These are phyloP conservation scores for Halocaridina rubra DNA, from an alignment of 2,888 invertebrate genomes.

Conservation along the genomic window DNA sequence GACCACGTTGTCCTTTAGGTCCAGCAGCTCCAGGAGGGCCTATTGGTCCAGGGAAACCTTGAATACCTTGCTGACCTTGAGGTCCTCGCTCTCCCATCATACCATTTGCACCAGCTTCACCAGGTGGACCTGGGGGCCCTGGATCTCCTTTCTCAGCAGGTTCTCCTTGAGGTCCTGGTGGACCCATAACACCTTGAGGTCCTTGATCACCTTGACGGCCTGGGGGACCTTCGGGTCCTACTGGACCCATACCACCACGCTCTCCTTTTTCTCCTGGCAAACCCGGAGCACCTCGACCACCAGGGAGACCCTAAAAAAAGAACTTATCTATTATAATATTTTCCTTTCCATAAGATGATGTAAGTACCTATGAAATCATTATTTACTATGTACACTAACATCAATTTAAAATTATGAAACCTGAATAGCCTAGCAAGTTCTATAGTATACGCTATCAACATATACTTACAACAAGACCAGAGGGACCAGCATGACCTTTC, in stretches of 20 bases:
- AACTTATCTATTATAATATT: no score
- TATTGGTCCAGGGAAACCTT: conserved; percentile 74
- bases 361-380: no score
- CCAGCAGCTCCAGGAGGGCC: conserved; percentile 79
- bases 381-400: no score
- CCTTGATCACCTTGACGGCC: conserved; percentile 84
- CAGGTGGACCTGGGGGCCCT: conserved; percentile 74
- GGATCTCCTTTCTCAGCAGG: conserved; percentile 82
- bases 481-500: conserved; percentile 77
- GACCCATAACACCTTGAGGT: conserved; percentile 80
- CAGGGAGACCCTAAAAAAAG: conserved; percentile 75
- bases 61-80: conserved; percentile 78
- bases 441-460: background rate
- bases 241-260: conserved; percentile 76
- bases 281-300: conserved; percentile 77
- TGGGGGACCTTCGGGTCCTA: conserved; percentile 82
- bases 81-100: conserved; percentile 80
- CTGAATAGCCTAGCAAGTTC: no score
- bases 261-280: conserved; percentile 81
- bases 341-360: no score
- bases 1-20: conserved; percentile 80
- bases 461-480: conserved; percentile 74
- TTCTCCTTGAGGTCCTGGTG: conserved; percentile 82
- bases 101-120: conserved; percentile 80
- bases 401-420: no score